Conservation (phyloP, 1,140 invertebrate species). For the Drosophila bocqueti region DNA sequence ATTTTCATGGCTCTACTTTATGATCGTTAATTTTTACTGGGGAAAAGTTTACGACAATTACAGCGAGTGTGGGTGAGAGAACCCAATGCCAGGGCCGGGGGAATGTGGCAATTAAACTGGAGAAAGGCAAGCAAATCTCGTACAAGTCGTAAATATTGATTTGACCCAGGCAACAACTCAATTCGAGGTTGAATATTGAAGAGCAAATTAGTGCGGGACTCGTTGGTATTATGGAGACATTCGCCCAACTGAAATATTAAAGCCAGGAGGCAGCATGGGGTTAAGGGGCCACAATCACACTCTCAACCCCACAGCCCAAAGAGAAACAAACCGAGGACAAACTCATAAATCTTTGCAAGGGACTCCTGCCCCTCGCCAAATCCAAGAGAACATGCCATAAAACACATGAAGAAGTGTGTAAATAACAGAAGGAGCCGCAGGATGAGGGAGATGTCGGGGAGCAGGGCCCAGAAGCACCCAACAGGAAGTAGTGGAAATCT, state of each 20-base stretch:
- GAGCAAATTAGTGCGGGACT: slow-evolving; percentile 27
- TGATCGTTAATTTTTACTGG: slow-evolving; percentile 60
- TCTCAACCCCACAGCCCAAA: slow-evolving; percentile 21
- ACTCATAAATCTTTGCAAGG: slow-evolving; percentile 55
- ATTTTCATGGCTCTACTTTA: slow-evolving; percentile 70
- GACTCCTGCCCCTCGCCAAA: slow-evolving; percentile 51
- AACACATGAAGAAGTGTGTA: slow-evolving; percentile 80
- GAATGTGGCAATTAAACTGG: slow-evolving; percentile 29
- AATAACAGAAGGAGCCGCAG: slow-evolving; percentile 56
- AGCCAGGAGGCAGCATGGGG: slow-evolving; percentile 55
- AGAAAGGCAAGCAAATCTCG: slow-evolving; percentile 45
- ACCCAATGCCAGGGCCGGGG: background rate
- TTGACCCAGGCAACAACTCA: slow-evolving; percentile 26
- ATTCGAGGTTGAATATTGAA: slow-evolving; percentile 24
- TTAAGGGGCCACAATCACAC: slow-evolving; percentile 43
- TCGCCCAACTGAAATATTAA: slow-evolving; percentile 54
- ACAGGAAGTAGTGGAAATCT: slow-evolving; percentile 38
- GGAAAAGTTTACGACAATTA: slow-evolving; percentile 61
- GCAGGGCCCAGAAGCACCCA: slow-evolving; percentile 14
- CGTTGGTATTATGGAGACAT: slow-evolving; percentile 64
- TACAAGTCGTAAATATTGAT: slow-evolving; percentile 74
- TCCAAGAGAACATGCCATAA: slow-evolving; percentile 76
- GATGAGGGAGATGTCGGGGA: slow-evolving; percentile 30
- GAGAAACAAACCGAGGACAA: slow-evolving; percentile 46
- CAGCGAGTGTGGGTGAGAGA: slow-evolving; percentile 16